Percentiles rank a stretch among this genome's conserved stretches.
Conservation (phyloP, 1,140 invertebrate genomes). For the Neodiprion virginianus region DNA sequence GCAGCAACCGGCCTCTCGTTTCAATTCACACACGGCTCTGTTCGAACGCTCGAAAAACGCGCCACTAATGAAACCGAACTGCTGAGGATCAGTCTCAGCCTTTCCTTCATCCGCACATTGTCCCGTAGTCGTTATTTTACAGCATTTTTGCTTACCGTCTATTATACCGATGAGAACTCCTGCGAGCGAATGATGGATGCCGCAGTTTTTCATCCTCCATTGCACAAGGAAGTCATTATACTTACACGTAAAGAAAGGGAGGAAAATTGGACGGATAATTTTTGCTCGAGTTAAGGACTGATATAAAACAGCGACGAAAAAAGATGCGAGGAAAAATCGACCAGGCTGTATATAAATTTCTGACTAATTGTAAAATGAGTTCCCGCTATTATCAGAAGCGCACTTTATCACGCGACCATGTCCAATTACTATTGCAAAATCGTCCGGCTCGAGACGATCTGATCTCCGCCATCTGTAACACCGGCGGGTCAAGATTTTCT, state of each 20-base stretch:
- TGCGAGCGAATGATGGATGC: constrained; percentile 41
- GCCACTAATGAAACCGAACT: neutral
- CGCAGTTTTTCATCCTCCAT: constrained; percentile 39
- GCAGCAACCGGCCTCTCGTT: neutral
- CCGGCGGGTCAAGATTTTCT: neutral
- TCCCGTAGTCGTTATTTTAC: neutral
- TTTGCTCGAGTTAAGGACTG: constrained; percentile 15
- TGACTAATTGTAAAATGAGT: neutral
- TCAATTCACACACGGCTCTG: neutral
- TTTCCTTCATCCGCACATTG: neutral
- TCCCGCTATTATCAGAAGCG: neutral
- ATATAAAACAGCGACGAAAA: neutral
- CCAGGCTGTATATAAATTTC: neutral
- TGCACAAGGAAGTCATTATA: constrained; percentile 44
- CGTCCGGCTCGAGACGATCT: neutral
- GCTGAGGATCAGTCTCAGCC: neutral
- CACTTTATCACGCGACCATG: neutral
- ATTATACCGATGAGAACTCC: constrained; percentile 32
- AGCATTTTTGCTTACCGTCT: constrained; percentile 5
- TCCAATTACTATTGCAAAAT: neutral
- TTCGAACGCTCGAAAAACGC: neutral
- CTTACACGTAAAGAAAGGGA: constrained; percentile 22
- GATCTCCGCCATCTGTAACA: neutral
- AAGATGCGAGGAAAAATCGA: neutral
- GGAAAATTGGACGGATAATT: constrained; percentile 31